Evolutionary conservation across 2,113 vertebrate genomes (phyloP).

Genomic region (Oreochromis aureus): DNA sequence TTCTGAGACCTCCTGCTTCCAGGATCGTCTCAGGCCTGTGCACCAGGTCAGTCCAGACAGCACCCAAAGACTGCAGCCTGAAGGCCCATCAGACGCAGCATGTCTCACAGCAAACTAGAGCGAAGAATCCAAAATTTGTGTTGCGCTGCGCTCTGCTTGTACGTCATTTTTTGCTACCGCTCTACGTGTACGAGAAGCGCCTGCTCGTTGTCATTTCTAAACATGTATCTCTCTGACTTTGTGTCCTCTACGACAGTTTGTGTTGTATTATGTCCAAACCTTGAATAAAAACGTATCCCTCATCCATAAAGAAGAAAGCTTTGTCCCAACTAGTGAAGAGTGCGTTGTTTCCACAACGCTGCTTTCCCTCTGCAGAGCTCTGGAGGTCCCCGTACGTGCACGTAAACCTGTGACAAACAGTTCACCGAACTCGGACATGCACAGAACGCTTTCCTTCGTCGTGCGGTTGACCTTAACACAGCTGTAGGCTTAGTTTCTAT

Average conservation of each 20-base stretch:
- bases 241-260: neutral
- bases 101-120: neutral
- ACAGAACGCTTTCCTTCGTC: neutral
- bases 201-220: neutral
- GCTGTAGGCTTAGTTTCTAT: neutral
- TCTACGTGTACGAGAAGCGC: neutral
- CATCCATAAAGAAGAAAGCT: neutral
- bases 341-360: rapidly evolving
- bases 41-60: rapidly evolving
- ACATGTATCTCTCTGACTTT: neutral
- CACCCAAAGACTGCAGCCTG: neutral
- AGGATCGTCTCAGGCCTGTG: neutral
- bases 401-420: neutral
- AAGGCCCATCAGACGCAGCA: neutral
- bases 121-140: neutral
- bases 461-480: neutral
- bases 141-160: neutral
- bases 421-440: neutral
- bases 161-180: neutral
- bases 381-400: neutral
- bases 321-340: neutral
- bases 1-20: neutral
- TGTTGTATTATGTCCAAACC: neutral
- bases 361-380: neutral
- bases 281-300: neutral